Base-by-base conservation (phyloP, 2,797 vertebrate species). In the Neoniphon sammara region DNA sequence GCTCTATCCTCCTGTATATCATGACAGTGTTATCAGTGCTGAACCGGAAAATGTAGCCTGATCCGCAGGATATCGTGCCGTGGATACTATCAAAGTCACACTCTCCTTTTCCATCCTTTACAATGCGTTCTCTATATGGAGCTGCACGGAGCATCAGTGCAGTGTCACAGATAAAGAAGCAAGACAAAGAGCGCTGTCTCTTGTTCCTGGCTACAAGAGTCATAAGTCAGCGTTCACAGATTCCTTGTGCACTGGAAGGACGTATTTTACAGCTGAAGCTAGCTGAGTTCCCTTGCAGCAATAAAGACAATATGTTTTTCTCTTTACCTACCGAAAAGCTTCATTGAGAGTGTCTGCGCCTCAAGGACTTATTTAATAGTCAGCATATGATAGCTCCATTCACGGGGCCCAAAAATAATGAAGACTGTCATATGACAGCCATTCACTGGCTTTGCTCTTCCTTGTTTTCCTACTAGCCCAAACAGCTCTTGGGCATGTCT, bases 31-130 rank as follows among this genome's bases (percentile, higher is more conserved):
- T 68, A 64, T 68, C 64, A 60, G 56, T 54, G 65, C 52, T 6
- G 25, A 66, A 70, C 59, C 52, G 31, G 55, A 74, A 71, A 68
- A 62, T 62, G 31, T 58, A 47, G 17, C 27, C 75, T 63, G 66
- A 76, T 73, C 49, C 66, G 20, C 4, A 8, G 63, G 55, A 63
- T 54, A 80, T 81, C 70, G 59, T 70, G 59, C 70, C 47, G 64
- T 82, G 64, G 70, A 82, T 75, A 76, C 68, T 61, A 70, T 70
- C 73, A 70, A 66, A 71, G 65, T 71, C 25, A 49, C 25, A 31
- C 55, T 54, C 17, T 77, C 46, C 49, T 54, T 57, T 52, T 78
- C 62, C 56, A 59, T 42, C 59, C 66, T 62, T 64, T 72, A 14
- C 66, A 75, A 73, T 76, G 62, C 20, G 59, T 75, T 63, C 30